phyloP scores from a whole-genome alignment of 2,888 invertebrate genomes.

The Pherbina coryleti region DNA sequence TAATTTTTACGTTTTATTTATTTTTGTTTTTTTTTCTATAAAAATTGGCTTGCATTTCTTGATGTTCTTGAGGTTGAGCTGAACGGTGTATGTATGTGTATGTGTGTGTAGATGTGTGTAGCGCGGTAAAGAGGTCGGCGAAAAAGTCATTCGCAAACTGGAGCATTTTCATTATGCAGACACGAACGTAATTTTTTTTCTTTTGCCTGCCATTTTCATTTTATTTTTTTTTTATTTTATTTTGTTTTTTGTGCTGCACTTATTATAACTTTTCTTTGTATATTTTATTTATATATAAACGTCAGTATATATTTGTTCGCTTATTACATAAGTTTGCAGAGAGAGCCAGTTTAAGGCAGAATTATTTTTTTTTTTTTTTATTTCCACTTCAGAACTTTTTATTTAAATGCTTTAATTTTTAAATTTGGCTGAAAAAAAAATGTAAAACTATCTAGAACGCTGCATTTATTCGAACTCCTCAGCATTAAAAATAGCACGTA shows the following conservation, averaged over 20 bases:
- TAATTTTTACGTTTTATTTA: conserved; percentile 10
- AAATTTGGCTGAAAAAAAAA: too few relatives aligned
- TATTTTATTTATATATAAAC: background rate
- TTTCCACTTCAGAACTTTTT: too few relatives aligned
- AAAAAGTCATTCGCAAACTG: background rate
- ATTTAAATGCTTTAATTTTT: too few relatives aligned
- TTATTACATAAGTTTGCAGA: too few relatives aligned
- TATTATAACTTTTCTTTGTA: background rate
- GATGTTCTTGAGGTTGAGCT: background rate
- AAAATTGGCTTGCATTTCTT: conserved; percentile 3
- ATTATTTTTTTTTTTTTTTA: too few relatives aligned
- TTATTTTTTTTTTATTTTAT: background rate
- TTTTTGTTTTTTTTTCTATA: conserved; percentile 3
- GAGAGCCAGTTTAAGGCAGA: too few relatives aligned
- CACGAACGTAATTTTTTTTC: conserved; percentile 14
- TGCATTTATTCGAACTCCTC: too few relatives aligned
- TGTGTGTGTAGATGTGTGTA: background rate
- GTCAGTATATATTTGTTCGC: too few relatives aligned
- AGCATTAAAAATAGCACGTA: too few relatives aligned
- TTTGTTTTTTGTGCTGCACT: background rate
- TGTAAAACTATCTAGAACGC: too few relatives aligned
- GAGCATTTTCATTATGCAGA: conserved; percentile 18
- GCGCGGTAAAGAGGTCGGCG: background rate
- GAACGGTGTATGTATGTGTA: background rate
- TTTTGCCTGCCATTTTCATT: background rate